Evolutionary conservation across 2,113 vertebrate species (phyloP), one percentile per base, ranked within the genome.

Genomic region (Cnemophilus loriae): DNA sequence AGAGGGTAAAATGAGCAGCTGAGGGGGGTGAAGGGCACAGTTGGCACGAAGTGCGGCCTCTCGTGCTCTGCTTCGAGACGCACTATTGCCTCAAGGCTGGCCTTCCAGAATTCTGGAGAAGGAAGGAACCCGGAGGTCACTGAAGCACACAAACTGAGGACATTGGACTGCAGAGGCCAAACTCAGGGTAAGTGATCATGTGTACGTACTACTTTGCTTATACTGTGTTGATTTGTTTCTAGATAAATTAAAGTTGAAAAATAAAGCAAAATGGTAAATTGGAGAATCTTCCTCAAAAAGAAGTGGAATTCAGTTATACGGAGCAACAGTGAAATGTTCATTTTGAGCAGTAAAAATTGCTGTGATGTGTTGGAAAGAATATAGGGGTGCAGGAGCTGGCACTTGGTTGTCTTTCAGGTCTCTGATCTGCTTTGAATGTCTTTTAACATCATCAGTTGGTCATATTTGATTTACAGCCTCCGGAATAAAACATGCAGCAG

Each of bases 1-100:
- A 96, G 96, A 98, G 96, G 96, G 97, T 98, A 99, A 98, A 98
- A 99, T 99, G 99, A 99, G 98, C 98, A 97, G 98, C 97, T 99
- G 98, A 98, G 97, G 98, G 98, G 98, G 96, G 95, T 96, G 95
- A 95, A 95, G 90, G 97, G 93, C 94, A 89, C 98, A 98, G 98
- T 98, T 98, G 97, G 98, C 98, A 98, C 98, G 47, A 97, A 97
- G 98, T 98, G 98, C 98, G 98, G 98, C 98, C 98, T 97, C 95
- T 97, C 23, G 97, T 98, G 97, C 97, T 98, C 97, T 81, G 93
- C 97, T 97, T 91, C 16, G 97, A 98, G 98, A 98, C 93, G 91
- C 97, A 94, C 97, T 96, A 1, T 97, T 95, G 97, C 93, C 96
- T 96, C 94, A 96, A 93, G 93, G 86, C 95, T 96, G 93, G 93